Conservation (phyloP, 2,113 vertebrate genomes). For the Leucosticte australis region DNA sequence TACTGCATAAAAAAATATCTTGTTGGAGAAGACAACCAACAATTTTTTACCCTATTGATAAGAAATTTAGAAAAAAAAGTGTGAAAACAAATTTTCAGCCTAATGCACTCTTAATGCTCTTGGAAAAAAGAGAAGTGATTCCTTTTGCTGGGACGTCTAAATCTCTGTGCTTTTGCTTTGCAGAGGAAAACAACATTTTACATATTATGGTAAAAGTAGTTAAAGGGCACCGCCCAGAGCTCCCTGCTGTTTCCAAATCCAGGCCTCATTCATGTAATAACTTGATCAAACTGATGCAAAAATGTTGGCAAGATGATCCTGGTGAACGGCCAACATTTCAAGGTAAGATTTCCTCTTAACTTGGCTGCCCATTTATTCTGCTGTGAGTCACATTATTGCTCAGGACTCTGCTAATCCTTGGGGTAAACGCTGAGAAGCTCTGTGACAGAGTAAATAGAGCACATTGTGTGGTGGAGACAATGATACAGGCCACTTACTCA, state of each 20-base stretch:
- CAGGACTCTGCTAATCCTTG: conserved; percentile 47
- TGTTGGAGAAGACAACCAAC: not conserved
- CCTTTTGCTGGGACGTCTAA: not conserved
- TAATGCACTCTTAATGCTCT: not conserved
- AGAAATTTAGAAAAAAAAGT: not conserved
- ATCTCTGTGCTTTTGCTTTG: not conserved
- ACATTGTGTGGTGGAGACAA: conserved; percentile 17
- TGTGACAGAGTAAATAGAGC: conserved; percentile 45
- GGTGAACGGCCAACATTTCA: conserved; percentile 89
- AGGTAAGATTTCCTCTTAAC: conserved; percentile 76
- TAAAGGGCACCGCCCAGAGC: conserved; percentile 90
- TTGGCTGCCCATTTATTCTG: not conserved
- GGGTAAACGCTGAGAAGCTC: conserved; percentile 20
- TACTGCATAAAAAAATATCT: not conserved
- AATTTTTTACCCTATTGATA: not conserved
- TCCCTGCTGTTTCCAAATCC: conserved; percentile 82
- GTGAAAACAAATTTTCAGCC: not conserved
- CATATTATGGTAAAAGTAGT: conserved; percentile 99
- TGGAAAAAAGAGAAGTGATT: not conserved
- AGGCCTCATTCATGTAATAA: conserved; percentile 83
- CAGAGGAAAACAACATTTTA: conserved; percentile 96
- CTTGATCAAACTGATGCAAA: conserved; percentile 90
- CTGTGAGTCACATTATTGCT: conserved; percentile 38
- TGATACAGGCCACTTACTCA: conserved; percentile 40
- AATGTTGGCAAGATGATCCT: conserved; percentile 89